Base-by-base conservation (phyloP, 35 echinoderm and acorn worm genomes). In the Nesometra sesokonis region DNA sequence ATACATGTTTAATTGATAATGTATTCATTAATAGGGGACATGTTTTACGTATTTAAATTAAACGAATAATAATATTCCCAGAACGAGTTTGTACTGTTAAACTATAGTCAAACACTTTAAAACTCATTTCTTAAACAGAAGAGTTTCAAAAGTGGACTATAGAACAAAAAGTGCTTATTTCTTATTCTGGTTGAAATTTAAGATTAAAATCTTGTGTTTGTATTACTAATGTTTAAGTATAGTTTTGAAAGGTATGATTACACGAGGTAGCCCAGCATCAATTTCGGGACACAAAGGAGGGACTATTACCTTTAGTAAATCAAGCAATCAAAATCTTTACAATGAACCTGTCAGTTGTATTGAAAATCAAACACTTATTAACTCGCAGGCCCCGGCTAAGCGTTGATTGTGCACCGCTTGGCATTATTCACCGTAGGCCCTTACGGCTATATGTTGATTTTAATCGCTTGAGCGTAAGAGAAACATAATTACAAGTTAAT, bases 401-500 rank as follows among this genome's bases (percentile, higher is more conserved):
- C 9, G 21, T 67, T 67, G 52, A 67, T 67, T 67, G 52, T 67
- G 23, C 52, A 27, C 52, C 52, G 52, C 8, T 67, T 67, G 0
- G 1, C 23, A 67, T 67, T 67, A 67, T 67, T 27, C 8, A 13
- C 21, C 23, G 0, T 67, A 17, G 52, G 2, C 52, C 9, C 52
- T 67, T 67, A 7, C 23, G 21, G 52, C 52, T 13, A 67, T 67
- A 67, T 67, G 52, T 67, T 67, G 52, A 67, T 67, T 67, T 27
- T 17, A 67, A 67, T 67, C 52, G 23, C 21, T 67, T 67, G 52
- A 67, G 52, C 52, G 52, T 67, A 67, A 67, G 21, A 27, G 52
- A 67, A 67, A 67, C 52, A 67, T 67, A 67, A 67, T 67, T 67
- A 67, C 52, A 67, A 67, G 52, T 67, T 67, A 67, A 67, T 67